Evolutionary conservation across 2,113 vertebrate genomes (phyloP), one percentile per base, ranked within the genome.

Genomic region (Cottus gobio): DNA sequence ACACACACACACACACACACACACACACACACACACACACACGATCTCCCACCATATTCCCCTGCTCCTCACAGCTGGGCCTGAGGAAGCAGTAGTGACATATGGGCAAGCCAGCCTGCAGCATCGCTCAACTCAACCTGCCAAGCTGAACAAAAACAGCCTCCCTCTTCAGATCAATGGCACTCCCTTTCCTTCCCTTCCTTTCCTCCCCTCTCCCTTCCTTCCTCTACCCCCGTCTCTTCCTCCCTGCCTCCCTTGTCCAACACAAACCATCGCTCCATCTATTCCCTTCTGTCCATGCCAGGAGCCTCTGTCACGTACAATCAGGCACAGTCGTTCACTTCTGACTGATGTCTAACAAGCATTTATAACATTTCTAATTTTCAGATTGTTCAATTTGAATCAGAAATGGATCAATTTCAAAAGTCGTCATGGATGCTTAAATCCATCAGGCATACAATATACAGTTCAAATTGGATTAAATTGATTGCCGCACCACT

Each of bases 61-160:
- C 48, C 60, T 46, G 54, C 70, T 84, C 72, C 82, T 86, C 85
- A 85, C 87, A 89, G 85, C 91, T 91, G 91, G 84, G 68, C 24
- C 82, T 63, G 80, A 62, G 83, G 84, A 87, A 85, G 79, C 87
- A 78, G 63, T 73, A 56, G 34, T 83, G 84, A 84, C 87, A 89
- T 90, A 88, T 87, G 89, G 89, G 37, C 66, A 5, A 54, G 64
- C 71, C 86, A 88, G 86, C 84, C 86, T 82, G 90, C 84, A 89
- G 89, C 87, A 90, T 89, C 34, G 62, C 84, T 90, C 88, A 88
- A 69, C 81, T 83, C 89, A 82, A 77, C 69, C 78, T 86, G 85
- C 79, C 86, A 89, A 82, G 83, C 78, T 67, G 80, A 89, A 82
- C 86, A 42, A 80, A 73, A 90, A 82, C 82, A 78, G 46, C 77